These are phyloP conservation scores for Propsilocerus akamusi DNA, from an alignment of 1,140 invertebrate genomes.

Conservation along the genomic window DNA sequence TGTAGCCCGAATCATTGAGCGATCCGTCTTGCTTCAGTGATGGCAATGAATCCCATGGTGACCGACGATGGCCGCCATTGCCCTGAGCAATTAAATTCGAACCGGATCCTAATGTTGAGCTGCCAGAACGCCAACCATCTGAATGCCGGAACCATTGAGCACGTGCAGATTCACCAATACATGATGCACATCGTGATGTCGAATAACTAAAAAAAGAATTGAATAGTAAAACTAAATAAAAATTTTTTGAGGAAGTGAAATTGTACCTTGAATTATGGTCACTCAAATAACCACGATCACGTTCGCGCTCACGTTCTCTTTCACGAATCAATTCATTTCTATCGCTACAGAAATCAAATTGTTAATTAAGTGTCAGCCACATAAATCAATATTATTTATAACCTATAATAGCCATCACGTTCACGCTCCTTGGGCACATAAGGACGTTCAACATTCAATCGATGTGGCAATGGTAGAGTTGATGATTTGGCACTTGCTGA, in stretches of 20 bases:
- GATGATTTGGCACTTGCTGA: constrained; percentile 46
- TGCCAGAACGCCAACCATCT: constrained; percentile 67
- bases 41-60: constrained; percentile 68
- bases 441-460: constrained; percentile 31
- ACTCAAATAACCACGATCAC: constrained; percentile 64
- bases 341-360: constrained; percentile 31
- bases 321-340: constrained; percentile 60
- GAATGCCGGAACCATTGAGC: constrained; percentile 75
- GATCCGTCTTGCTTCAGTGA: constrained; percentile 63
- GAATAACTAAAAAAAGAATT: constrained; percentile 30
- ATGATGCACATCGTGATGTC: constrained; percentile 53
- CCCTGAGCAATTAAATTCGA: constrained; percentile 22
- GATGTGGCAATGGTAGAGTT: constrained; percentile 51
- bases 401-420: constrained; percentile 63
- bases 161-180: constrained; percentile 64
- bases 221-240: too few relatives aligned
- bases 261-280: constrained; percentile 65
- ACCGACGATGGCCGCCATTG: constrained; percentile 36
- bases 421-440: constrained; percentile 35
- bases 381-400: constrained; percentile 3
- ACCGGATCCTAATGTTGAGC: constrained; percentile 43
- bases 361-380: constrained; percentile 10
- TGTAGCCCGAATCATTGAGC: constrained; percentile 67
- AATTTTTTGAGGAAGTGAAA: too few relatives aligned
- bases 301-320: constrained; percentile 37